These are phyloP conservation scores for Deilephila porcellus DNA, from an alignment of 2,888 invertebrate species.

Conservation along the genomic window DNA sequence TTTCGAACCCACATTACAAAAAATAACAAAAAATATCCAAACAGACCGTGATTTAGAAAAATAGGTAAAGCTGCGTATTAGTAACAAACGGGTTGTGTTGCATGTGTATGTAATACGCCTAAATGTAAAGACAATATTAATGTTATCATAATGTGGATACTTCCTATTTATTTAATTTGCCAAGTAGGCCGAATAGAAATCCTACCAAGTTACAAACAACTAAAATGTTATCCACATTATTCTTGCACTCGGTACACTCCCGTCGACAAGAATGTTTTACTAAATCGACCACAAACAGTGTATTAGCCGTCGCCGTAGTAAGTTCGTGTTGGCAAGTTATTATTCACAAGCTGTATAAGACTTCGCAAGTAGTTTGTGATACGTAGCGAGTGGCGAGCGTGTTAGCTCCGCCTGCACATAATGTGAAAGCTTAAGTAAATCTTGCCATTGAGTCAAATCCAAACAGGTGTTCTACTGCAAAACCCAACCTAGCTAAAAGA, in stretches of 20 bases:
- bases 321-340: conserved; percentile 9
- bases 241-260: not conserved
- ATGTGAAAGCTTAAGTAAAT: conserved; percentile 48
- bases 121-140: too few relatives aligned
- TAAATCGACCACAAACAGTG: not conserved
- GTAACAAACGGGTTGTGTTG: too few relatives aligned
- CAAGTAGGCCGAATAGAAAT: too few relatives aligned
- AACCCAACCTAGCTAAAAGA: conserved; percentile 36
- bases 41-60: too few relatives aligned
- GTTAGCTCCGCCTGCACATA: conserved; percentile 28
- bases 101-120: too few relatives aligned
- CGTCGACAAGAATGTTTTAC: not conserved
- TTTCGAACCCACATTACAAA: too few relatives aligned
- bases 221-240: not conserved
- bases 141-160: too few relatives aligned
- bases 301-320: not conserved
- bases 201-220: not conserved
- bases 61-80: too few relatives aligned
- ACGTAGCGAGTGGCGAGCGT: conserved; percentile 21
- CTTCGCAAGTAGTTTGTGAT: conserved; percentile 6
- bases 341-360: conserved; percentile 10
- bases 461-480: conserved; percentile 46
- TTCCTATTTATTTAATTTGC: too few relatives aligned
- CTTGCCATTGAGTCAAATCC: conserved; percentile 42
- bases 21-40: too few relatives aligned